These are phyloP conservation scores for Penaeus vannamei DNA, from an alignment of 1,140 invertebrate genomes.

Conservation along the genomic window DNA sequence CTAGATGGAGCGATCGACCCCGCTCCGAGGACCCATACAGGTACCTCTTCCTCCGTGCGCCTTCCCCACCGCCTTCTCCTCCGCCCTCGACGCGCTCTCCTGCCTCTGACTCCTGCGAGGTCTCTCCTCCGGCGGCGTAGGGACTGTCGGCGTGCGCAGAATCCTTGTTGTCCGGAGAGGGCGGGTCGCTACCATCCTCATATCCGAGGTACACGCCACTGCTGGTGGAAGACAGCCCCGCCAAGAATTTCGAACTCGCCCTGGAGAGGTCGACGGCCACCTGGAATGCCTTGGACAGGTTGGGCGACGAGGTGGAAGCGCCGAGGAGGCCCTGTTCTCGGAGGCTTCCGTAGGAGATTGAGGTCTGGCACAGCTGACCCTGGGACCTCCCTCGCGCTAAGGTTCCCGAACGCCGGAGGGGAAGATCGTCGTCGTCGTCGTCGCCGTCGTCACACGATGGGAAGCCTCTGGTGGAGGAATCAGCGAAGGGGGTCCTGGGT, in stretches of 20 bases:
- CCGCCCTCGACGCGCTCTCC: too few species aligned
- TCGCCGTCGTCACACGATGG: not conserved
- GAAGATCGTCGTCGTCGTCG: not conserved
- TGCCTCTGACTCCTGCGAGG: slow-evolving; percentile 44
- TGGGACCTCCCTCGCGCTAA: slow-evolving; percentile 30
- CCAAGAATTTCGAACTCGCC: slow-evolving; percentile 44
- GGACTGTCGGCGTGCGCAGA: slow-evolving; percentile 21
- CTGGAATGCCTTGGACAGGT: slow-evolving; percentile 52
- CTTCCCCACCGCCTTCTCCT: slow-evolving; percentile 9
- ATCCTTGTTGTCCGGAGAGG: slow-evolving; percentile 33
- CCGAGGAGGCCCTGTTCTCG: not conserved
- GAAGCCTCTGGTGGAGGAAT: not conserved
- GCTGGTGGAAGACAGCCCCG: slow-evolving; percentile 53
- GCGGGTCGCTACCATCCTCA: slow-evolving; percentile 50
- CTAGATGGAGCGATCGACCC: slow-evolving; percentile 14
- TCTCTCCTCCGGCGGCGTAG: slow-evolving; percentile 33
- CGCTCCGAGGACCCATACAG: not conserved
- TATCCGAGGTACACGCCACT: slow-evolving; percentile 50
- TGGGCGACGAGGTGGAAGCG: slow-evolving; percentile 34
- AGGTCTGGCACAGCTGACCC: not conserved
- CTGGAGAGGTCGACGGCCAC: slow-evolving; percentile 54
- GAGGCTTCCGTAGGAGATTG: slow-evolving; percentile 16
- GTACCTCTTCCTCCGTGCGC: slow-evolving; percentile 22
- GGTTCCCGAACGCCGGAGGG: not conserved
- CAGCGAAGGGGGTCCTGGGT: not conserved